Conservation (phyloP, 2,797 vertebrate species). For the Erithacus rubecula region DNA sequence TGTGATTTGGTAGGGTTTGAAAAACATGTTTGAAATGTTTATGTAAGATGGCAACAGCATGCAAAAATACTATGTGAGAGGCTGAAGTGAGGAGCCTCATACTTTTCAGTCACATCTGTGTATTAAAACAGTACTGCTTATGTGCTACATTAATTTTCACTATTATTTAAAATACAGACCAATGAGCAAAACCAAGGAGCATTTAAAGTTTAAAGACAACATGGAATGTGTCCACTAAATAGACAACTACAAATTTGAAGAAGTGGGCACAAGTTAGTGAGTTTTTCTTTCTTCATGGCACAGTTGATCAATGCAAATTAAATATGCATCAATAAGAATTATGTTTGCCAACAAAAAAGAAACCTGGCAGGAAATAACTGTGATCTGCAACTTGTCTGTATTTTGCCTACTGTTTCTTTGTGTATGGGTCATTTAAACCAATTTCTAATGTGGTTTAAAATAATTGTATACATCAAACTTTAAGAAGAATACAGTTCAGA, state of each 20-base stretch:
- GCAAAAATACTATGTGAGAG: neutral
- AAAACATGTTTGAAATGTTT: neutral
- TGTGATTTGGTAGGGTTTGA: neutral
- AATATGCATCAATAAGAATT: neutral
- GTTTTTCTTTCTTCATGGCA: neutral
- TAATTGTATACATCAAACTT: neutral
- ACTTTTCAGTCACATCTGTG: neutral
- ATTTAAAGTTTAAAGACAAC: neutral
- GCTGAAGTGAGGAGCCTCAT: neutral
- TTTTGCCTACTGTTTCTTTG: neutral
- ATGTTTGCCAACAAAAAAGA: neutral
- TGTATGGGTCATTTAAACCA: neutral
- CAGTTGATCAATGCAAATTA: neutral
- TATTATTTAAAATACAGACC: neutral
- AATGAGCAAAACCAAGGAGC: neutral
- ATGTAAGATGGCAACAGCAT: neutral
- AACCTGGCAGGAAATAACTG: neutral
- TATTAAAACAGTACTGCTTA: neutral
- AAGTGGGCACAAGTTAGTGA: neutral
- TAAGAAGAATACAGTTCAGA: neutral
- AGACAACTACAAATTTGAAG: neutral
- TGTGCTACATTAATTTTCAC: neutral
- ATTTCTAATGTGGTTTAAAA: neutral
- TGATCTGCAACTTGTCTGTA: neutral
- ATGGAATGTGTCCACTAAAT: neutral